Evolutionary conservation across 2,797 vertebrate genomes (phyloP).

Genomic region (Coilia nasus): DNA sequence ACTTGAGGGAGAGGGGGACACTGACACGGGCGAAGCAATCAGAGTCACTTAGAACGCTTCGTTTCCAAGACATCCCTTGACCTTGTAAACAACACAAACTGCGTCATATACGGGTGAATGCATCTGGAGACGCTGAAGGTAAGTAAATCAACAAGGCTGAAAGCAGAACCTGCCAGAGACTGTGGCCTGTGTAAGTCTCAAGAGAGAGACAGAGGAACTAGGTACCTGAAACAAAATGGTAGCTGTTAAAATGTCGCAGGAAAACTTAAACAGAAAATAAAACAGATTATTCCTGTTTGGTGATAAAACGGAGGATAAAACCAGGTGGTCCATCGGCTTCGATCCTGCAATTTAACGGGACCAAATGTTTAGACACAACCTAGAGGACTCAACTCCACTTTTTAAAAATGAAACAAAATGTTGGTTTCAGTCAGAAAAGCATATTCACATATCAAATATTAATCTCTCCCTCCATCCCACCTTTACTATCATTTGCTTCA

Average conservation of each 20-base stretch:
- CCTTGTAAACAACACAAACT: slow-evolving; percentile 26
- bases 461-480: slow-evolving; percentile 74
- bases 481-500: slow-evolving; percentile 70
- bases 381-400: slow-evolving; percentile 77
- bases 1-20: background rate
- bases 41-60: slow-evolving; percentile 17
- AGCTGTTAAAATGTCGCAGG: background rate
- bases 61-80: slow-evolving; percentile 1
- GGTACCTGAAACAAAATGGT: slow-evolving; percentile 15
- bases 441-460: slow-evolving; percentile 80
- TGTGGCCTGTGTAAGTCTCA: slow-evolving; percentile 1
- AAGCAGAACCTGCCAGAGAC: slow-evolving; percentile 43
- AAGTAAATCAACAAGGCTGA: slow-evolving; percentile 52
- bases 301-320: slow-evolving; percentile 73
- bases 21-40: background rate
- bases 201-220: slow-evolving; percentile 46
- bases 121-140: slow-evolving; percentile 41
- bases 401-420: slow-evolving; percentile 73
- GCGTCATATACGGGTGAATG: slow-evolving; percentile 34
- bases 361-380: slow-evolving; percentile 77
- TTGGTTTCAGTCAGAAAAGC: slow-evolving; percentile 79
- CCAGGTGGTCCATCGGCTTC: slow-evolving; percentile 66
- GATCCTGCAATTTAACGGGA: slow-evolving; percentile 79
- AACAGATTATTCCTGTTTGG: slow-evolving; percentile 55
- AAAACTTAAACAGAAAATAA: slow-evolving; percentile 45